Conservation (phyloP, 92 coral and sea anemone species). For the Montipora capitata region DNA sequence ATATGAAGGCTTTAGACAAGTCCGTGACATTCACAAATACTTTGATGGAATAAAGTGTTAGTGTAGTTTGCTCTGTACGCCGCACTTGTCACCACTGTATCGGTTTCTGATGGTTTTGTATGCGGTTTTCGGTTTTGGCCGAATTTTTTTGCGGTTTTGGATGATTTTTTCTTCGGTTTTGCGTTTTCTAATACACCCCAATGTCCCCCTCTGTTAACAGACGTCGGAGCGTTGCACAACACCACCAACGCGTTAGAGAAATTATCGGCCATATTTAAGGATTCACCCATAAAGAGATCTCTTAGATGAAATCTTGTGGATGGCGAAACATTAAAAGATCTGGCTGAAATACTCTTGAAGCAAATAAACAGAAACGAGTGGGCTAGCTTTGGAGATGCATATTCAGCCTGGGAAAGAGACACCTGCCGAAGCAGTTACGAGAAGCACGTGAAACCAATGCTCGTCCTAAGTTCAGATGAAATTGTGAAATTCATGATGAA, state of each 20-base stretch:
- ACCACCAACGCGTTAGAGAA: slow-evolving; percentile 2
- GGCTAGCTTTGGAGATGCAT: slow-evolving; percentile 36
- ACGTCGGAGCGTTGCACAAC: background rate
- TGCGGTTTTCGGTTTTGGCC: too few relatives aligned
- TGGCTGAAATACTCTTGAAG: slow-evolving; percentile 27
- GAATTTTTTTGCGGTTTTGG: too few relatives aligned
- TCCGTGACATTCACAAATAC: too few relatives aligned
- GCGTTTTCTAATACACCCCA: too few relatives aligned
- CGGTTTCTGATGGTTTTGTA: too few relatives aligned
- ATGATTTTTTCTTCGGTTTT: too few relatives aligned
- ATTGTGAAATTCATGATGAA: background rate
- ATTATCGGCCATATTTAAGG: slow-evolving; percentile 1
- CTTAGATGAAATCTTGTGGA: slow-evolving; percentile 40
- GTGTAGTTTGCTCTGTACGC: too few relatives aligned
- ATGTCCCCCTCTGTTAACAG: slow-evolving; percentile 3
- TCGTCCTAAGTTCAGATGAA: background rate
- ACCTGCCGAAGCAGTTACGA: slow-evolving; percentile 17
- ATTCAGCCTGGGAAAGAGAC: slow-evolving; percentile 27
- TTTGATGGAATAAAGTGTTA: too few relatives aligned
- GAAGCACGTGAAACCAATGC: background rate
- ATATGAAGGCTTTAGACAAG: too few relatives aligned
- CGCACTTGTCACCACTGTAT: too few relatives aligned
- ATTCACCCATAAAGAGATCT: slow-evolving; percentile 49
- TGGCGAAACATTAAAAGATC: slow-evolving; percentile 38
- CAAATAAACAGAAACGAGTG: slow-evolving; percentile 28